Conservation (phyloP, 2,888 invertebrate genomes). For the Thera britannica region DNA sequence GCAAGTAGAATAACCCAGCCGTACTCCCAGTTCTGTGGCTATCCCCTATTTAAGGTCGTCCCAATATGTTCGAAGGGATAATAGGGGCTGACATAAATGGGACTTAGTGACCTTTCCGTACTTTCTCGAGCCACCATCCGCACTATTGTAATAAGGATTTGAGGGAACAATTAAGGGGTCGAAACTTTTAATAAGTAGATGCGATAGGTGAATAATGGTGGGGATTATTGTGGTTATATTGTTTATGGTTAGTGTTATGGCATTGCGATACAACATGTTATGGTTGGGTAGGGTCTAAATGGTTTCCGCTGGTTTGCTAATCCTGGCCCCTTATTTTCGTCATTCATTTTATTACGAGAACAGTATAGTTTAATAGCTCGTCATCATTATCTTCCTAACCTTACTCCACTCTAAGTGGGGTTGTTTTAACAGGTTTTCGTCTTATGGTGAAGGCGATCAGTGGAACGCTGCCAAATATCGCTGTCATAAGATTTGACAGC, state of each 20-base stretch:
- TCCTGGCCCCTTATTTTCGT: background rate
- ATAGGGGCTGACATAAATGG: conserved; percentile 73
- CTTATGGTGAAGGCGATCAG: too few species aligned
- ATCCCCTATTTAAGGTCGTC: conserved; percentile 71
- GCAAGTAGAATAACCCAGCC: background rate
- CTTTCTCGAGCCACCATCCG: conserved; percentile 41
- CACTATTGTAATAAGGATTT: conserved; percentile 66
- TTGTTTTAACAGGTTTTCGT: too few species aligned
- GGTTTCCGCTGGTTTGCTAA: background rate
- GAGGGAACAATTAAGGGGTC: conserved; percentile 67
- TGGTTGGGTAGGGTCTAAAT: conserved; percentile 4
- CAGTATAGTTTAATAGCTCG: too few species aligned
- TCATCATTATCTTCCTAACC: too few species aligned
- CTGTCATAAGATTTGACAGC: too few species aligned
- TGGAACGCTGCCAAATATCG: too few species aligned
- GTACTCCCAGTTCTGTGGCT: conserved; percentile 26
- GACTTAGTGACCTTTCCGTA: conserved; percentile 64
- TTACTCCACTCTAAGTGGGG: too few species aligned
- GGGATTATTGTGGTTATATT: conserved; percentile 42
- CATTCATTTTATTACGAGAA: background rate
- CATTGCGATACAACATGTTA: conserved; percentile 34
- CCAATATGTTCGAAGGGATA: conserved; percentile 75
- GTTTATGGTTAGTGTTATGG: conserved; percentile 49
- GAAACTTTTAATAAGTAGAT: conserved; percentile 75
- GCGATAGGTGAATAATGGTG: conserved; percentile 30